A percentile compares a stretch with the other conserved stretches of the same genome.
These are phyloP conservation scores for Silvanus unidentatus DNA, from an alignment of 2,888 invertebrate species.

Conservation along the genomic window DNA sequence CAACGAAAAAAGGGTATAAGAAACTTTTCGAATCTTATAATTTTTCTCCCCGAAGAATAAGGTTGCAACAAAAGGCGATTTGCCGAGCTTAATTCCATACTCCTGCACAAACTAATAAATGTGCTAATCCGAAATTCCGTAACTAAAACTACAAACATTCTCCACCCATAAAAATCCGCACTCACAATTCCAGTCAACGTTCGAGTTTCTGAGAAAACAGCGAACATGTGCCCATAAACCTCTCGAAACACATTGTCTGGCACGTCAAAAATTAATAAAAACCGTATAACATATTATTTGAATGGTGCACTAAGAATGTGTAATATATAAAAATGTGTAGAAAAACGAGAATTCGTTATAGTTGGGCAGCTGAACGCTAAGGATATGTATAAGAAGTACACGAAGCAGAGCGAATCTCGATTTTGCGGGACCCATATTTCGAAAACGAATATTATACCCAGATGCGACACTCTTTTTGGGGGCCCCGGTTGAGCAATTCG, in stretches of 20 bases:
- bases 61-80: too few relatives aligned
- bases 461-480: constrained; percentile 25
- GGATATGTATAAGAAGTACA: constrained; percentile 31
- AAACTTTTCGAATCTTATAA: too few relatives aligned
- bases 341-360: constrained; percentile 38
- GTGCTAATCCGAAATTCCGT: too few relatives aligned
- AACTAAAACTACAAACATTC: too few relatives aligned
- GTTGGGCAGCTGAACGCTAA: constrained; percentile 33
- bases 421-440: constrained; percentile 34
- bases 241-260: constrained; percentile 9
- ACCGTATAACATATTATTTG: constrained; percentile 13
- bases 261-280: constrained; percentile 9
- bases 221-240: constrained; percentile 20
- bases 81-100: too few relatives aligned
- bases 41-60: too few relatives aligned
- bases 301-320: neutral
- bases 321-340: constrained; percentile 14
- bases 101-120: too few relatives aligned
- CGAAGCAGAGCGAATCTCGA: constrained; percentile 39
- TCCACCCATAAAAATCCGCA: too few relatives aligned
- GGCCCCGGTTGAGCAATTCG: constrained; percentile 28
- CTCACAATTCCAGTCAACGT: neutral
- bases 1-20: too few relatives aligned
- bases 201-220: neutral
- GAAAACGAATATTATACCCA: constrained; percentile 18